Conservation (phyloP, 2,113 vertebrate species). For the Coreoperca whiteheadi region DNA sequence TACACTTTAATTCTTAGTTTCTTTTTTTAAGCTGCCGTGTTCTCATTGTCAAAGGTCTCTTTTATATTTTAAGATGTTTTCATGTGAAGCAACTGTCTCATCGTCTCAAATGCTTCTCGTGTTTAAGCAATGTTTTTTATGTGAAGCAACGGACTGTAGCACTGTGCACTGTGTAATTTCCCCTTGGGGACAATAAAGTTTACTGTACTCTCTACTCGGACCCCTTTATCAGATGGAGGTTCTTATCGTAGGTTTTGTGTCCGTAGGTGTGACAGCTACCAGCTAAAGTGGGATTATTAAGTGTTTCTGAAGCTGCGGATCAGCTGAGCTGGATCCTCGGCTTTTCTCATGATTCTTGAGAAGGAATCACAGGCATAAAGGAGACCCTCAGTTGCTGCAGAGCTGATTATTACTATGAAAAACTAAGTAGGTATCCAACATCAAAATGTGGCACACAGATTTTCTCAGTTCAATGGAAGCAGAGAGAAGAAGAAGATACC, state of each 20-base stretch:
- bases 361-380: neutral
- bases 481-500: neutral
- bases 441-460: neutral
- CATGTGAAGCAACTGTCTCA: too few relatives aligned
- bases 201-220: neutral
- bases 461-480: neutral
- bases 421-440: neutral
- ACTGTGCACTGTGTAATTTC: too few relatives aligned
- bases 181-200: too few relatives aligned
- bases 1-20: too few relatives aligned
- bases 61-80: too few relatives aligned
- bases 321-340: neutral
- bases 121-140: too few relatives aligned
- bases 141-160: too few relatives aligned
- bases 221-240: slow-evolving; percentile 52
- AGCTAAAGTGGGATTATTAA: slow-evolving; percentile 28
- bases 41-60: too few relatives aligned
- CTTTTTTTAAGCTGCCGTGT: too few relatives aligned
- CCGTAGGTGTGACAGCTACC: slow-evolving; percentile 18
- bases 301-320: neutral
- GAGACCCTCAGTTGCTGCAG: neutral
- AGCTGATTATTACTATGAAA: neutral
- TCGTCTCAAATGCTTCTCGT: too few relatives aligned
- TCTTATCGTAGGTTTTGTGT: slow-evolving; percentile 14
- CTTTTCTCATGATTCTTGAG: neutral